Base-by-base conservation (phyloP, 2,797 vertebrate species). In the Rhabdomys pumilio region DNA sequence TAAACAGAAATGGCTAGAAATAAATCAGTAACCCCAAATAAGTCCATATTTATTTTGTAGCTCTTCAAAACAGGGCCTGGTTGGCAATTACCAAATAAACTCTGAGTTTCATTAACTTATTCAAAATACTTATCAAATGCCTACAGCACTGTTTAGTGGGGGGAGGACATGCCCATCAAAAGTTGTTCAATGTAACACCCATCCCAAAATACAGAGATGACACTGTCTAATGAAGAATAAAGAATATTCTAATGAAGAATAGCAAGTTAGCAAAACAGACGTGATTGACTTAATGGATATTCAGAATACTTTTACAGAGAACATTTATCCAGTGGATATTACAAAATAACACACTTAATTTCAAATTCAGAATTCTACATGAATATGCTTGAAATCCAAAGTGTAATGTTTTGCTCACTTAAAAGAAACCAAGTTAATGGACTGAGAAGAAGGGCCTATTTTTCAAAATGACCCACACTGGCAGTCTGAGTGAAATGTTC, bases 341-440 rank as follows among this genome's bases (percentile, higher is more conserved):
- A 73, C 89, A 59, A 65, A 81, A 87, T 55, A 93, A 81, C 90
- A 83, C 11, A 89, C 3, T 85, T 19, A 82, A 80, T 57, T 96
- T 84, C 38, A 90, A 90, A 26, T 69, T 91, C 67, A 92, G 44
- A 94, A 92, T 81, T 94, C 80, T 76, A 0, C 47, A 69, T 81
- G 2, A 53, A 84, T 95, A 83, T 2, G 73, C 2, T 10, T 41
- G 22, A 93, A 82, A 65, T 1, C 3, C 67, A 82, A 79, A 86
- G 29, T 81, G 6, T 79, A 92, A 84, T 61, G 17, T 77, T 69
- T 95, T 55, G 83, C 9, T 55, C 72, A 80, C 88, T 55, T 8
- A 63, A 91, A 77, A 94, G 73, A 97, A 95, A 79, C 7, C 11
- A 85, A 89, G 94, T 67, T 76, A 89, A 83, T 47, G 72, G 2